A percentile compares a stretch with the other conserved stretches of the same genome.
Evolutionary conservation across 2,888 invertebrate species (phyloP).

Genomic region (Cloeon dipterum): DNA sequence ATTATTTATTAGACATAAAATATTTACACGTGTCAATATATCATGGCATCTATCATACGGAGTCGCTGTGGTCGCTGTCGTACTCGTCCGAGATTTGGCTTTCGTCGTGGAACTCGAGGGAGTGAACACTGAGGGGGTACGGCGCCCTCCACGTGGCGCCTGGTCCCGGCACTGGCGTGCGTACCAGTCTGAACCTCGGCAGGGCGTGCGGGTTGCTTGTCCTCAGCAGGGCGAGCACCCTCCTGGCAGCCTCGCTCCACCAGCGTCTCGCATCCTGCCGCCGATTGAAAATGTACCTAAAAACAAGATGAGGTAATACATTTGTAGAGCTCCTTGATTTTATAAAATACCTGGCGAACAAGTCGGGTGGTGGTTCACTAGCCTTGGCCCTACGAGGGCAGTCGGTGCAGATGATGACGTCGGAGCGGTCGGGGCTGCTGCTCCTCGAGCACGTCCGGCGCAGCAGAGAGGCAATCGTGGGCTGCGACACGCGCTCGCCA

Average conservation of each 20-base stretch:
- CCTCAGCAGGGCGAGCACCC: neutral
- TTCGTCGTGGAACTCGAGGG: neutral
- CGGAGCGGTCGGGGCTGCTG: neutral
- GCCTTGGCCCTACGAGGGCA: neutral
- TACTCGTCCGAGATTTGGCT: no score
- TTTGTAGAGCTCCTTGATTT: no score
- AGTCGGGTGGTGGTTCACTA: neutral
- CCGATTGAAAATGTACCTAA: no score
- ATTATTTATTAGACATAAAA: no score
- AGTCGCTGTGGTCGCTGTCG: no score
- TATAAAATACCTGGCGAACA: neutral
- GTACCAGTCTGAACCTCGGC: neutral
- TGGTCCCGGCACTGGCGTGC: neutral
- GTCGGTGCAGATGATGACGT: neutral
- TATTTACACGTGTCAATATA: no score
- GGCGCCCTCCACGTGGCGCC: neutral
- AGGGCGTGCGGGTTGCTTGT: neutral
- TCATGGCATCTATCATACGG: no score
- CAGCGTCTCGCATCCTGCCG: constrained; percentile 7
- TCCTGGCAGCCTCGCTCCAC: constrained; percentile 7
- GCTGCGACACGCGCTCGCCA: constrained; percentile 33
- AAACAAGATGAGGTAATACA: no score
- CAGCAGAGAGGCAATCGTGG: constrained; percentile 35
- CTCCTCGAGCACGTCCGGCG: neutral
- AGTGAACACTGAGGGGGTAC: constrained; percentile 1